Conservation (phyloP, 1,140 invertebrate genomes). For the Eurosta solidaginis region DNA sequence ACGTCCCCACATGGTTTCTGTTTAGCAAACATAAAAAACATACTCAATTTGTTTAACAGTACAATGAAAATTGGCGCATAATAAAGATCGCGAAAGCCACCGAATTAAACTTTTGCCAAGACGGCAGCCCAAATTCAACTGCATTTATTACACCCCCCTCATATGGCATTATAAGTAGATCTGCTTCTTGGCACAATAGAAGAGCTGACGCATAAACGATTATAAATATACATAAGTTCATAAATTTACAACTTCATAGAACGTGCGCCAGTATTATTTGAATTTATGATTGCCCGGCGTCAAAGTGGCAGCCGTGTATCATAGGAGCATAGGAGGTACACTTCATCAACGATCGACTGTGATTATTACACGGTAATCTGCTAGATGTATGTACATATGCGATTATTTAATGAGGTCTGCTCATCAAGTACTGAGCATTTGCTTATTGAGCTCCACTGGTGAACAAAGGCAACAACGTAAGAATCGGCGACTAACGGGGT, state of each 20-base stretch:
- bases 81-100: neutral
- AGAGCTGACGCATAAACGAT: constrained; percentile 6
- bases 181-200: neutral
- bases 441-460: too few species aligned
- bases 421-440: too few species aligned
- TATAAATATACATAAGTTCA: constrained; percentile 9
- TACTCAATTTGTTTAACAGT: neutral
- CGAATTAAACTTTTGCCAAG: neutral
- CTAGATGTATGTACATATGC: neutral
- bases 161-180: neutral
- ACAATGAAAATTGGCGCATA: neutral
- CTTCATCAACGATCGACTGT: neutral
- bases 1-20: too few species aligned
- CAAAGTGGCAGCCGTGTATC: constrained; percentile 9
- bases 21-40: too few species aligned
- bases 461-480: too few species aligned
- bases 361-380: neutral
- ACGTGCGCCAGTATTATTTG: neutral
- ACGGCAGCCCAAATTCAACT: too few species aligned
- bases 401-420: too few species aligned
- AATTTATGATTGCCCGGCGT: constrained; percentile 22
- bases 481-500: too few species aligned
- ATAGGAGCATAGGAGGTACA: neutral
- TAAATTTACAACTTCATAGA: constrained; percentile 26
- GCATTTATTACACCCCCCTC: neutral